phyloP scores from a whole-genome alignment of 2,888 invertebrate genomes.

The Therioaphis trifolii region DNA sequence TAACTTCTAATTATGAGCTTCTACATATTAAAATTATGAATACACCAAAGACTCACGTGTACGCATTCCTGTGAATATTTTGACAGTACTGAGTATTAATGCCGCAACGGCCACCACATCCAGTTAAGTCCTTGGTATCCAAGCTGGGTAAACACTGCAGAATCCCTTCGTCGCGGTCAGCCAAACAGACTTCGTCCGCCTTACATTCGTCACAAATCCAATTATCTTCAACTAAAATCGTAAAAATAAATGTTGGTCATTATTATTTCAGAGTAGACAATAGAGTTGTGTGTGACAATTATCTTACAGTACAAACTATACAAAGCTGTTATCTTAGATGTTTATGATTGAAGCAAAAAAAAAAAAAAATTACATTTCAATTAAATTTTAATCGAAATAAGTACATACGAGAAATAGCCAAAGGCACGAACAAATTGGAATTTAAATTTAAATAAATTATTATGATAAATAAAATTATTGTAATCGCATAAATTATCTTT shows the following conservation, averaged over 20 bases:
- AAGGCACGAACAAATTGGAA: neutral
- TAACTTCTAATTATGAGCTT: neutral
- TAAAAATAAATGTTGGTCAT: neutral
- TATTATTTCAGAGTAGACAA: neutral
- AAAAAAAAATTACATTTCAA: constrained; percentile 14
- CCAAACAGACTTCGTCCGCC: constrained; percentile 75
- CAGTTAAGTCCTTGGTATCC: constrained; percentile 75
- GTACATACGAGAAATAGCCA: neutral
- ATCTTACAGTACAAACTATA: neutral
- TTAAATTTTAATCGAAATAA: constrained; percentile 14
- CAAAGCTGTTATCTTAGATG: no score
- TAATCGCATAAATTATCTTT: neutral
- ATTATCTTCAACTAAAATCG: constrained; percentile 61
- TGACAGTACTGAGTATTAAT: constrained; percentile 76
- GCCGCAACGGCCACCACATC: constrained; percentile 77
- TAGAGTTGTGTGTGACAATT: neutral
- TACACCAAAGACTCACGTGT: constrained; percentile 63
- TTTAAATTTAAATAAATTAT: no score
- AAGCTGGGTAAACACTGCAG: constrained; percentile 72
- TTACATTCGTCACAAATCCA: constrained; percentile 72
- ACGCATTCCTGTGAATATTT: constrained; percentile 71
- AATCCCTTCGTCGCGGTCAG: constrained; percentile 73
- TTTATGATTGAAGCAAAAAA: neutral
- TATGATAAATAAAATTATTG: constrained; percentile 27
- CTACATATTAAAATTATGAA: neutral